A percentile compares a stretch with the other conserved stretches of the same genome.
Evolutionary conservation across 2,797 vertebrate species (phyloP).

Genomic region (Poeciliopsis paucimaculata): DNA sequence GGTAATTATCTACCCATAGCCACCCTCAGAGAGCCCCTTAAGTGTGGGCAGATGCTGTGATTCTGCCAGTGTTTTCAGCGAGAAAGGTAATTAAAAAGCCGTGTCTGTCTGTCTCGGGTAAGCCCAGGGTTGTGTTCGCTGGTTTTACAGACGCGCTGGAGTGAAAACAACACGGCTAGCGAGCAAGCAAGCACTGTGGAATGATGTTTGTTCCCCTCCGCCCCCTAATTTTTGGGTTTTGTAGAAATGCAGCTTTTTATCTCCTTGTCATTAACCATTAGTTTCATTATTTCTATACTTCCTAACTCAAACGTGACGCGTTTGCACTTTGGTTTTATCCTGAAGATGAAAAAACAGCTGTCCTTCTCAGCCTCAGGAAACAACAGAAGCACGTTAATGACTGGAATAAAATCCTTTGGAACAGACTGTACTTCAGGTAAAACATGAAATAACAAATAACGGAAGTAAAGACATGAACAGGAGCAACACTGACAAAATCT

Average conservation of each 20-base stretch:
- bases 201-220: slow-evolving; percentile 1
- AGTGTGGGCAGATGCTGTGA: slow-evolving; percentile 57
- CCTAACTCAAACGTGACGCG: not conserved
- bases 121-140: slow-evolving; percentile 35
- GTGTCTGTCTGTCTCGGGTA: slow-evolving; percentile 54
- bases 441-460: not conserved
- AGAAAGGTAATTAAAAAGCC: slow-evolving; percentile 54
- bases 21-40: slow-evolving; percentile 69
- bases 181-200: slow-evolving; percentile 27
- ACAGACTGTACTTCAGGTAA: not conserved
- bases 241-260: slow-evolving; percentile 3
- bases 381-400: not conserved
- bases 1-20: slow-evolving; percentile 73
- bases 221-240: slow-evolving; percentile 1
- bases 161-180: slow-evolving; percentile 26
- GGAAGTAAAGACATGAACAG: not conserved
- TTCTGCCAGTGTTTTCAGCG: slow-evolving; percentile 59
- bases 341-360: not conserved
- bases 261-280: not conserved
- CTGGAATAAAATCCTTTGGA: slow-evolving; percentile 1
- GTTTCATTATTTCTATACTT: not conserved
- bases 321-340: not conserved
- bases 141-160: slow-evolving; percentile 49
- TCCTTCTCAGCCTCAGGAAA: not conserved
- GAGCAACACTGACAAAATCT: not conserved